Evolutionary conservation across 1,140 invertebrate species (phyloP), one percentile per base, ranked within the genome.

Genomic region (Mercenaria mercenaria): DNA sequence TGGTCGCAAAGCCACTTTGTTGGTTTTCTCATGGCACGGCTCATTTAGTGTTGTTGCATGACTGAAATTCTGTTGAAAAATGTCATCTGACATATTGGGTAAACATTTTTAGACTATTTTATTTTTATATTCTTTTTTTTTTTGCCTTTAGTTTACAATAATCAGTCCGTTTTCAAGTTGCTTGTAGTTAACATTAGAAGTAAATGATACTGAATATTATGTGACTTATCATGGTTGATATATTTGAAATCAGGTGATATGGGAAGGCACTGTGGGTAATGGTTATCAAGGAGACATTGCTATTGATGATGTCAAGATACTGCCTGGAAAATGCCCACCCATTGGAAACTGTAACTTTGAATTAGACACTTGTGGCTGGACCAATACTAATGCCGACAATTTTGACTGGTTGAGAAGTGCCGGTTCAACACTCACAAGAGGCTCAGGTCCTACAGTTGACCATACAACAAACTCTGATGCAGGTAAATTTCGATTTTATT

Each of bases 271-370:
- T 34, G 80, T 91, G 18, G 94, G 94, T 4, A 88, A 85, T 26
- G 93, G 93, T 89, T 93, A 92, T 82, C 64, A 64, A 23, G 93
- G 94, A 67, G 95, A 95, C 87, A 95, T 96, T n/a, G 95, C 94
- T 52, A 89, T 96, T 76, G 96, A 96, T 93, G 94, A 95, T 88
- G 90, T 95, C 18, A 89, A 88, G 52, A 80, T 94, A 13, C 11
- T 79, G 15, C 74, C 88, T 20, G 94, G 94, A 59, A 37, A 76
- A 34, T 94, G 94, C 56, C 90, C 91, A 64, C 91, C 91, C 20
- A 72, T 86, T 20, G 94, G 94, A 26, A 93, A 83, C 52, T 96
- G 95, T 92, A 91, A 94, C 84, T 96, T 96, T 93, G 95, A 96
- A 89, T 52, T 87, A 32, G 94, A 94, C 72, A 92, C 88, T 18